Conservation (phyloP, 1,140 invertebrate species). For the Holcopasites calliopsidis region DNA sequence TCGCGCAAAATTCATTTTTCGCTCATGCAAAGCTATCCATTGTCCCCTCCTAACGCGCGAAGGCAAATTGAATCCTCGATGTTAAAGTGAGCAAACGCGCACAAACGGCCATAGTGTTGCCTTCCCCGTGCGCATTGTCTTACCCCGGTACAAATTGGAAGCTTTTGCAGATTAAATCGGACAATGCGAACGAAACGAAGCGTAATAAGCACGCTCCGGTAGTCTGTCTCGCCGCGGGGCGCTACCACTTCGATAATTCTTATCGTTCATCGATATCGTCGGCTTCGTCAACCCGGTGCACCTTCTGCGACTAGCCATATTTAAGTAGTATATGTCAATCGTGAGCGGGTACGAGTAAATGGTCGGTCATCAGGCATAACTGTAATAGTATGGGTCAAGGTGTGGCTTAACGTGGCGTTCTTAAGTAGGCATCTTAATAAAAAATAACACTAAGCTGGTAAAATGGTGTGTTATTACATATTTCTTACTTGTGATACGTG, state of each 20-base stretch:
- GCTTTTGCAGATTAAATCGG: conserved; percentile 38
- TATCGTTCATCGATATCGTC: conserved; percentile 36
- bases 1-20: too few species aligned
- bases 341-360: too few species aligned
- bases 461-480: too few species aligned
- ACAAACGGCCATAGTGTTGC: conserved; percentile 5
- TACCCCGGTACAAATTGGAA: conserved; percentile 37
- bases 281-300: background rate
- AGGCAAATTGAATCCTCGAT: conserved; percentile 5
- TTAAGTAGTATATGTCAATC: too few species aligned
- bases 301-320: background rate
- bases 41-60: too few species aligned
- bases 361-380: too few species aligned
- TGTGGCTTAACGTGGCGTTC: too few species aligned
- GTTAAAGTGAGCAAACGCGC: conserved; percentile 7
- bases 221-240: conserved; percentile 26
- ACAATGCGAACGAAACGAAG: conserved; percentile 35
- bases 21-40: too few species aligned
- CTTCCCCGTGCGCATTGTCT: conserved; percentile 19
- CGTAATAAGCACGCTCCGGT: conserved; percentile 39
- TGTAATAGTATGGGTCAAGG: too few species aligned
- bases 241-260: conserved; percentile 18
- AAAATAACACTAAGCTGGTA: too few species aligned
- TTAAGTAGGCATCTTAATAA: too few species aligned
- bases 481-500: too few species aligned